Percentiles rank a stretch among this genome's conserved stretches.
Conservation (phyloP, 2,888 invertebrate species). For the Myopa testacea region DNA sequence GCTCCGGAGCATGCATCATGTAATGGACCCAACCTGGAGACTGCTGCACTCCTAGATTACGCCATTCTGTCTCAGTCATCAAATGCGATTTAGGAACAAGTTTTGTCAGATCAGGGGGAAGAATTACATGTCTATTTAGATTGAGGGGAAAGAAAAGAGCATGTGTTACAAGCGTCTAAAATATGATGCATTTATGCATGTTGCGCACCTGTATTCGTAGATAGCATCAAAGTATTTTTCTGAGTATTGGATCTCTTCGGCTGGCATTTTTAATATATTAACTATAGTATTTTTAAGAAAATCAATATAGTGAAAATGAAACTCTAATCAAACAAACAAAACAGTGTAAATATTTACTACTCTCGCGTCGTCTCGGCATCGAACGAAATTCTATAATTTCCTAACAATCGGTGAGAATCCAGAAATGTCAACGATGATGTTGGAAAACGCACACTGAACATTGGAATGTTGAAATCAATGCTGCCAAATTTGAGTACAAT, state of each 20-base stretch:
- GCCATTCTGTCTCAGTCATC: conserved; percentile 96
- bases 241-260: conserved; percentile 90
- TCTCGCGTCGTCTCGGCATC: not conserved
- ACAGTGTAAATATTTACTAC: not conserved
- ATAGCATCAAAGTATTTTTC: conserved; percentile 89
- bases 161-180: not conserved
- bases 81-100: conserved; percentile 89
- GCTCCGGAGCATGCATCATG: conserved; percentile 89
- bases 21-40: conserved; percentile 82
- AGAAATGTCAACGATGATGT: not conserved
- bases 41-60: conserved; percentile 93
- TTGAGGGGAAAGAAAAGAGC: not conserved
- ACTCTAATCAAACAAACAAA: not conserved
- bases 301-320: not conserved
- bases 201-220: conserved; percentile 85
- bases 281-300: not conserved
- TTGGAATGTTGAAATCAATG: too few relatives aligned
- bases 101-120: conserved; percentile 86
- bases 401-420: not conserved
- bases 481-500: conserved; percentile 70
- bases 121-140: conserved; percentile 84
- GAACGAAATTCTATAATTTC: not conserved
- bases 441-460: too few relatives aligned
- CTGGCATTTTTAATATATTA: conserved; percentile 71
- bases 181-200: not conserved